A percentile compares a stretch with the other conserved stretches of the same genome.
These are phyloP conservation scores for Apogon talboti DNA, from an alignment of 2,797 vertebrate genomes.

Conservation along the genomic window DNA sequence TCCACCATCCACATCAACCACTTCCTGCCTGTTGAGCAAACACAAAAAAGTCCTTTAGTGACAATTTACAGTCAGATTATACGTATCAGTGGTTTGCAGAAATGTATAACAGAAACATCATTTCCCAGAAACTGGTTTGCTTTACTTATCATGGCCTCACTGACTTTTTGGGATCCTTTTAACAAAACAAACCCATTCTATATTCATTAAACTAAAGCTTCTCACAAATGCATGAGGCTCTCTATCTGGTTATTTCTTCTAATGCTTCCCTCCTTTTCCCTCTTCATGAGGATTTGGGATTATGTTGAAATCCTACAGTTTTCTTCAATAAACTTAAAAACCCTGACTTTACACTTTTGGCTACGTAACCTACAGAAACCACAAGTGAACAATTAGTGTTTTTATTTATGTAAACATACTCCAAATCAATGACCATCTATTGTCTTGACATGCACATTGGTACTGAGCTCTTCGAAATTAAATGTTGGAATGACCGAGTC, in stretches of 20 bases:
- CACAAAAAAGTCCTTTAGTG: no score
- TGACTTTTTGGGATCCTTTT: slow-evolving; percentile 2
- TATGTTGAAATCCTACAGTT: slow-evolving; percentile 6
- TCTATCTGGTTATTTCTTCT: slow-evolving; percentile 33
- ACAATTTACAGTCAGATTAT: no score
- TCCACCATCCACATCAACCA: no score
- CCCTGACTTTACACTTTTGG: background rate
- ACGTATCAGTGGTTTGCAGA: no score
- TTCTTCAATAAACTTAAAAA: slow-evolving; percentile 12
- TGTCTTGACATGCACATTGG: slow-evolving; percentile 39
- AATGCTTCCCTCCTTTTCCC: background rate
- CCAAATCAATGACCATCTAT: background rate
- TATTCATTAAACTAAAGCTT: slow-evolving; percentile 5
- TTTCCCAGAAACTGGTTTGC: background rate
- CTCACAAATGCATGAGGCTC: slow-evolving; percentile 44
- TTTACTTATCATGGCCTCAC: slow-evolving; percentile 9
- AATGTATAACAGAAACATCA: no score
- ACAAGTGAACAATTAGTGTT: slow-evolving; percentile 33
- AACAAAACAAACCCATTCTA: slow-evolving; percentile 6
- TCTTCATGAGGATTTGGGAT: background rate
- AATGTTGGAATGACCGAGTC: slow-evolving; percentile 28
- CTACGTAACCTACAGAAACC: slow-evolving; percentile 47
- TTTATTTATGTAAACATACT: slow-evolving; percentile 17
- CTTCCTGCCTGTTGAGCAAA: no score
- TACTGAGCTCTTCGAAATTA: slow-evolving; percentile 15